A percentile compares a stretch with the other conserved stretches of the same genome.
phyloP scores from a whole-genome alignment of 2,797 vertebrate genomes.

The Gorsachius magnificus region DNA sequence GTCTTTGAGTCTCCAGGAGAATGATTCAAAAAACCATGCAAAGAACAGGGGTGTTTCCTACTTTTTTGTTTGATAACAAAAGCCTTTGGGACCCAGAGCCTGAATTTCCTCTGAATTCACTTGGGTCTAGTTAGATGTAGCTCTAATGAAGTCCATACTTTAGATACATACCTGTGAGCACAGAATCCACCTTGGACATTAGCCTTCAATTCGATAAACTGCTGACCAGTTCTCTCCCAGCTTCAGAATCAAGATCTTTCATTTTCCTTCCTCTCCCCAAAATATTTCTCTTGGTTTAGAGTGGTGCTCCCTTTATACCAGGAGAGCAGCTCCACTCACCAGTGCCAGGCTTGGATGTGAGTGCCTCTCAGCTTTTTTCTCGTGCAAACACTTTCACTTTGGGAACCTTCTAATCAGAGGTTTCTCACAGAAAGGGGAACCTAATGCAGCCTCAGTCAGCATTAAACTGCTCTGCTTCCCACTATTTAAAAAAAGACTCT shows the following conservation, averaged over 20 bases:
- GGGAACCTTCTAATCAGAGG: not conserved
- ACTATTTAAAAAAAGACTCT: not conserved
- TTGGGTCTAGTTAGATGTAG: not conserved
- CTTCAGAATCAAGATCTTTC: constrained; percentile 8
- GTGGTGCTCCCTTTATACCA: not conserved
- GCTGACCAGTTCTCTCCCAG: constrained; percentile 41
- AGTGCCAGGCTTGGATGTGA: not conserved
- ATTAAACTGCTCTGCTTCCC: not conserved
- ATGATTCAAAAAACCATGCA: not conserved
- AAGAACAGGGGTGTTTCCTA: not conserved
- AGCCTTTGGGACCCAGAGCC: not conserved
- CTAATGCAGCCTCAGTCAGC: not conserved
- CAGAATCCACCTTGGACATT: not conserved
- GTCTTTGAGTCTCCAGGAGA: not conserved
- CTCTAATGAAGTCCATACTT: not conserved
- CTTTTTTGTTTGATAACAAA: constrained; percentile 49
- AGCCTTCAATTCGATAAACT: constrained; percentile 41
- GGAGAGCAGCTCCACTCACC: not conserved
- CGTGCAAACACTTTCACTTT: not conserved
- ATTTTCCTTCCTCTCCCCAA: not conserved
- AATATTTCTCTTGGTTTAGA: constrained; percentile 5
- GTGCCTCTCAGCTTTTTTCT: not conserved
- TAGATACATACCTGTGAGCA: not conserved
- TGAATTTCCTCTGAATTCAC: not conserved
- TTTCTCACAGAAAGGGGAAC: constrained; percentile 13